Base-by-base conservation (phyloP, 1,140 invertebrate genomes). In the Pachyrhynchus sulphureomaculatus region DNA sequence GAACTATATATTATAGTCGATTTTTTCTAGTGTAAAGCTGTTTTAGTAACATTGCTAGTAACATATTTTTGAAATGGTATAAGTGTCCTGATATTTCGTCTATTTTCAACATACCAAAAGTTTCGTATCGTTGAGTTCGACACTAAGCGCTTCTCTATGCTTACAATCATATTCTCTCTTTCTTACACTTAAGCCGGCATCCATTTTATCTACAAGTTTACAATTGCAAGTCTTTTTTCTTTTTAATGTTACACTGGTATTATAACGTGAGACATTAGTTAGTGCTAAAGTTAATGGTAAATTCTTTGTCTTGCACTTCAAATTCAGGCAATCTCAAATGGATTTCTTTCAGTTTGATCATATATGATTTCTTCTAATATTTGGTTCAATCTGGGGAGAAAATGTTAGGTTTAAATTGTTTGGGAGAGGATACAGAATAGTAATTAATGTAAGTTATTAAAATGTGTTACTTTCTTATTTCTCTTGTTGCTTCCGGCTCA, bases 171-270 rank as follows among this genome's bases (percentile, higher is more conserved):
- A 61, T 2, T 36, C 42, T 45, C 20, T 42, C 26, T 47, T 45
- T 15, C 58, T 18, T 29, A 34, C 18, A 4, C 18, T 23, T 9
- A 62, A 13, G 0, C 42, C 24, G 2, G 23, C 26, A 21, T 13
- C 24, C 17, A 23, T 34, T 2, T 2, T 33, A 29, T 55, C 44
- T 23, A 47, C 15, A 20, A 62, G 41, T 5, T 5, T 10, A 29
- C 60, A 62, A 23, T 54, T n/a, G 20, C 60, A 62, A 23, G 48
- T 36, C 32, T 62, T 36, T n/a, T 49, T 39, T 21, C 60, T 24
- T 29, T 55, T 47, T 8, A 62, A 5, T 15, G 4, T 33, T 10
- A 62, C 15, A 0, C 20, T 15, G 6, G 51, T 49, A 23, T 54
- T 13, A 36, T 41, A 54, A 9, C 48, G 37, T 8, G 18, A 4